Evolutionary conservation across 2,888 invertebrate species (phyloP).

Genomic region (Eupeodes luniger): DNA sequence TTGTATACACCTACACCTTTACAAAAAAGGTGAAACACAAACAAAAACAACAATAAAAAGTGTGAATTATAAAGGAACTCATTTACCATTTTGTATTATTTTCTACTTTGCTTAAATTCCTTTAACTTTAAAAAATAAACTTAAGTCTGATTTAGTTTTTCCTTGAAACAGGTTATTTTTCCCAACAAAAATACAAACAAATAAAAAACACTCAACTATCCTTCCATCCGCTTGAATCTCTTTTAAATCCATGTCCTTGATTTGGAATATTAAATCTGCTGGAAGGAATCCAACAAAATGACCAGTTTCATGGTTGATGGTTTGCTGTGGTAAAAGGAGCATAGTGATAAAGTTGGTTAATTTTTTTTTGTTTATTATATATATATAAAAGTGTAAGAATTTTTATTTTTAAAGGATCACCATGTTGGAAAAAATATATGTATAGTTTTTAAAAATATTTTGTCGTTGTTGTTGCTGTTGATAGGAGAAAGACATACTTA

Average conservation of each 20-base stretch:
- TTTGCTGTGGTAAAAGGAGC: neutral
- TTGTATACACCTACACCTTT: no score
- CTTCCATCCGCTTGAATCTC: neutral
- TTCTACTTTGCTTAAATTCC: no score
- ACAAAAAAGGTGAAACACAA: no score
- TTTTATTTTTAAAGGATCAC: neutral
- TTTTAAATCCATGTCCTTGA: conserved; percentile 23
- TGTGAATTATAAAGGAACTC: no score
- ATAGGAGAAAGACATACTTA: neutral
- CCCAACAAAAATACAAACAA: neutral
- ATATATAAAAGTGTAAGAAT: conserved; percentile 6
- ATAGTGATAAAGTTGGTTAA: neutral
- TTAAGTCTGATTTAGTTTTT: neutral
- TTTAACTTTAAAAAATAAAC: no score
- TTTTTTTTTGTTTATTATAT: neutral
- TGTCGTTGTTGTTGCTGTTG: no score
- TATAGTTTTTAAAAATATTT: no score
- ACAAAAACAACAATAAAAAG: no score
- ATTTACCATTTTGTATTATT: no score
- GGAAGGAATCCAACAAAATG: conserved; percentile 31
- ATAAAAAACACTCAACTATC: neutral
- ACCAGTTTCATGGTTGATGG: conserved; percentile 2
- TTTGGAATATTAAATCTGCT: conserved; percentile 18
- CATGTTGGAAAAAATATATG: no score
- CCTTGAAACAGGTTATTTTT: neutral